Base-by-base conservation (phyloP, 2,888 invertebrate genomes). In the Axea sp. region DNA sequence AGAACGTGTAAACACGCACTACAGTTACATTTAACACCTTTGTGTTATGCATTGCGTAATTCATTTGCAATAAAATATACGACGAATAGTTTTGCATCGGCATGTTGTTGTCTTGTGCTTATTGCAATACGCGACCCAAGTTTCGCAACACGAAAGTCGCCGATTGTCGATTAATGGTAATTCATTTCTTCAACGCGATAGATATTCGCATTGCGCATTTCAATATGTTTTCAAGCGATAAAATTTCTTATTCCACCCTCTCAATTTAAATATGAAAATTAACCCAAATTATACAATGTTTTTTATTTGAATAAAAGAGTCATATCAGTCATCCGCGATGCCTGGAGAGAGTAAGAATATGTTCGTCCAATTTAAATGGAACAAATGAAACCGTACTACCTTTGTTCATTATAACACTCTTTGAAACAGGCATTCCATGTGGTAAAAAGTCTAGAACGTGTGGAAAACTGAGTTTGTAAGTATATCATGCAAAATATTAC, bases 401-500 rank as follows among this genome's bases (percentile, higher is more conserved):
- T 69, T 69, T 69, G 69, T 69, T 69, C 51, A 6, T 30, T 26
- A 22, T 8, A 14, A 43, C 37, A 45, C 45, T 53, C 35, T 60
- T 69, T 69, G 45, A 60, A 69, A 60, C 69, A 19, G 22, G 53
- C 41, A 47, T 57, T 67, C 49, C 45, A 49, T 53, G 53, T 45
- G 35, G 53, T 53, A 60, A 60, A 69, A 69, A 69, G 43, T 26
- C 39, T 33, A 43, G 49, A 49, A 67, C 35, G 57, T 49, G 59
- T 49, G 22, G 59, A 55, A 67, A 67, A 67, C 41, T 57, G 49
- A 67, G 57, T 67, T 67, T 67, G 39, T 49, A 67, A 67, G 57
- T 57, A 49, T 57, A 67, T 57, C 57, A 67, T 49, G 47, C 57
- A 57, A 67, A 67, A 67, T 49, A 24, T 67, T 67, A 67, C 67